Conservation (phyloP, 2,113 vertebrate species). For the Dissostichus mawsoni region DNA sequence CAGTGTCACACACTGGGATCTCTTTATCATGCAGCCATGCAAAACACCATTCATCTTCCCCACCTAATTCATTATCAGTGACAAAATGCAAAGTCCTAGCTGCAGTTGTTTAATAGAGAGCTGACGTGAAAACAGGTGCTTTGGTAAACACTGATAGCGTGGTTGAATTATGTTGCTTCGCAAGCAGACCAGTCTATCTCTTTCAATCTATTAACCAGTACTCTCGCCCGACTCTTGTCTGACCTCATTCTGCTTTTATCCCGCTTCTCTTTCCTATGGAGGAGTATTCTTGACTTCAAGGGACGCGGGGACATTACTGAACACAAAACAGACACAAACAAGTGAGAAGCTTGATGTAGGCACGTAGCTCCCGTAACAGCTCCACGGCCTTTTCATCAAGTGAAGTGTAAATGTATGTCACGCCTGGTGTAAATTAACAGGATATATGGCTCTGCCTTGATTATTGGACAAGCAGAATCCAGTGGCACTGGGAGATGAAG, state of each 20-base stretch:
- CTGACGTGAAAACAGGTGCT: constrained; percentile 73
- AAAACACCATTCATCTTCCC: constrained; percentile 86
- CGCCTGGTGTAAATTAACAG: constrained; percentile 37
- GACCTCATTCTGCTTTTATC: constrained; percentile 57
- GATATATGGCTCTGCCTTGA: constrained; percentile 35
- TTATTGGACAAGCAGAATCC: constrained; percentile 20
- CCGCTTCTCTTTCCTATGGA: constrained; percentile 36
- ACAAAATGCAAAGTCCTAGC: constrained; percentile 81
- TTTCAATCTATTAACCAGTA: constrained; percentile 72
- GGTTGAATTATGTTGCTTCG: constrained; percentile 78
- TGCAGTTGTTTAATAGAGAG: constrained; percentile 68
- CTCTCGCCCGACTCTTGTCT: constrained; percentile 36
- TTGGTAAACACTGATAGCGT: constrained; percentile 80
- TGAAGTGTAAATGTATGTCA: constrained; percentile 60
- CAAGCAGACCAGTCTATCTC: constrained; percentile 70
- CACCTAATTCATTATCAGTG: constrained; percentile 77
- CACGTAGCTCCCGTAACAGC: constrained; percentile 38
- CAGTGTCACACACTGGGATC: constrained; percentile 72
- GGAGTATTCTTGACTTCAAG: constrained; percentile 27
- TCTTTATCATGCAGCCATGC: constrained; percentile 86
- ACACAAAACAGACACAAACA: constrained; percentile 70
- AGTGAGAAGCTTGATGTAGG: constrained; percentile 45
- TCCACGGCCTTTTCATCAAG: constrained; percentile 60
- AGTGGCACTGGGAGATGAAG: constrained; percentile 15
- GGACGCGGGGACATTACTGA: constrained; percentile 34